Evolutionary conservation across 2,113 vertebrate species (phyloP).

Genomic region (Sinocyclocheilus anshuiensis): DNA sequence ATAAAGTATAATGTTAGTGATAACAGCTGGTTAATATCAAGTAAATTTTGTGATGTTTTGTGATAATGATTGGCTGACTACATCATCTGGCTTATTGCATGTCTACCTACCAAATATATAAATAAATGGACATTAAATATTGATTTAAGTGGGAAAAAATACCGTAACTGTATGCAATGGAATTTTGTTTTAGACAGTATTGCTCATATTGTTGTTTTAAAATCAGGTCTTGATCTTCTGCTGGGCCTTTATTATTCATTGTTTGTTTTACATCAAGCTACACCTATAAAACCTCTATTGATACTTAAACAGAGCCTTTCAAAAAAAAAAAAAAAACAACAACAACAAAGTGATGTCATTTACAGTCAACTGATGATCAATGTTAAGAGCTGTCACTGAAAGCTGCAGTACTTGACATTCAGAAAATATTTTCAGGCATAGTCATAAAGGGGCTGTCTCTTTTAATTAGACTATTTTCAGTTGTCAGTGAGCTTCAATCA

Average conservation of each 20-base stretch:
- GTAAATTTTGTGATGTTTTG: not conserved
- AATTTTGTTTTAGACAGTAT: not conserved
- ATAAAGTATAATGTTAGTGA: too few species aligned
- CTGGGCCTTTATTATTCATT: not conserved
- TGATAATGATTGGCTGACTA: not conserved
- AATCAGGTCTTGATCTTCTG: not conserved
- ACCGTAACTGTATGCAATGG: not conserved
- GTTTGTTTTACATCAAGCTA: not conserved
- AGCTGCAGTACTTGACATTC: not conserved
- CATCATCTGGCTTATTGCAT: not conserved
- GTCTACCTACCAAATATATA: not conserved
- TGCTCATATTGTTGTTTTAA: not conserved
- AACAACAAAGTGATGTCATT: not conserved
- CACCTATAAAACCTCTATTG: slow-evolving; percentile 7
- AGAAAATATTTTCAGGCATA: not conserved
- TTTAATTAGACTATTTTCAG: not conserved
- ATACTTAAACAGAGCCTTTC: not conserved
- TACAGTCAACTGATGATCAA: slow-evolving; percentile 4
- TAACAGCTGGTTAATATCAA: too few species aligned
- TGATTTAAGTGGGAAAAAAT: not conserved
- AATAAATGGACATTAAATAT: not conserved
- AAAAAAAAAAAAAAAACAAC: not conserved
- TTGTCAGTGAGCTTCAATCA: slow-evolving; percentile 1
- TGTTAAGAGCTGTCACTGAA: not conserved
- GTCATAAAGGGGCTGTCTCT: slow-evolving; percentile 1